Percentiles rank a stretch among this genome's conserved stretches.
These are phyloP conservation scores for Diplodus sargus DNA, from an alignment of 2,797 vertebrate species.

Conservation along the genomic window DNA sequence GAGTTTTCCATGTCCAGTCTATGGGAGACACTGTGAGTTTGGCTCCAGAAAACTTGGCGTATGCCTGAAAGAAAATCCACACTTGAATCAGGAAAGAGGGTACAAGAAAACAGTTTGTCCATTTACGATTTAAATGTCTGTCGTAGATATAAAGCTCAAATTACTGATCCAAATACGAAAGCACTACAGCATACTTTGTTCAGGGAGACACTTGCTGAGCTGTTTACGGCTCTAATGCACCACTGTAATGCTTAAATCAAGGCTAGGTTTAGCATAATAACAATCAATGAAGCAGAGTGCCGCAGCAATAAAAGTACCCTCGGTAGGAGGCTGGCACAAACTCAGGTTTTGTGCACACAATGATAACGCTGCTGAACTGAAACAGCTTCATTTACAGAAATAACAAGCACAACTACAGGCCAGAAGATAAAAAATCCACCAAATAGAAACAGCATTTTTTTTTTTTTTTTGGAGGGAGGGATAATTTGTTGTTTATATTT, in stretches of 20 bases:
- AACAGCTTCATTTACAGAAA: conserved; percentile 13
- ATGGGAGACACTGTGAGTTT: conserved; percentile 88
- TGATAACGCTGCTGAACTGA: neutral
- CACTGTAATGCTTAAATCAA: conserved; percentile 8
- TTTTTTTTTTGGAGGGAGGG: too few relatives aligned
- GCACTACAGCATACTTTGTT: neutral
- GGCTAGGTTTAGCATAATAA: neutral
- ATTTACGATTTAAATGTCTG: neutral
- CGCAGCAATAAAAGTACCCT: neutral
- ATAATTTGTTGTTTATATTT: neutral
- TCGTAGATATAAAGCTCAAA: neutral
- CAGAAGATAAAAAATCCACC: neutral
- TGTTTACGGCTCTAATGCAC: neutral
- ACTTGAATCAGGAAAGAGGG: conserved; percentile 9
- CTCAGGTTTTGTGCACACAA: neutral
- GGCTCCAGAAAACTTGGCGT: conserved; percentile 93
- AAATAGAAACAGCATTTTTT: neutral
- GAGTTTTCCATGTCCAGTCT: conserved; percentile 92
- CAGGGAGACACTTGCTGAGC: neutral
- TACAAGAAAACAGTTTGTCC: neutral
- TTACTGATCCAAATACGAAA: neutral
- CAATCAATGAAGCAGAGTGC: neutral
- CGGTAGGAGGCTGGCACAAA: neutral
- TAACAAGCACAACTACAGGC: conserved; percentile 4
- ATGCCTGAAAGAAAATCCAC: conserved; percentile 86